Base-by-base conservation (phyloP, 2,797 vertebrate species). In the Pempheris klunzingeri region DNA sequence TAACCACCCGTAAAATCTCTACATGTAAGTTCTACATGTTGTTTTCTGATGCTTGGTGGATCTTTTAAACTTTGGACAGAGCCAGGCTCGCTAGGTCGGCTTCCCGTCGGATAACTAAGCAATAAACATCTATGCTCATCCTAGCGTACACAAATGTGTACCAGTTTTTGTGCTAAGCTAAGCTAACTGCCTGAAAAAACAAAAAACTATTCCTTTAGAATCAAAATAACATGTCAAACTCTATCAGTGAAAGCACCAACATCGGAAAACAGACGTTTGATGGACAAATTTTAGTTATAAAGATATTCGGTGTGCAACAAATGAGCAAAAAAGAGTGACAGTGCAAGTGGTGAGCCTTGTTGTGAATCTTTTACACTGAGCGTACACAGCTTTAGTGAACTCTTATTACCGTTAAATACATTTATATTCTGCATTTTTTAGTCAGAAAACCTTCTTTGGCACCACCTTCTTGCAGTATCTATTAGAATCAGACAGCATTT, bases 271-370 rank as follows among this genome's bases (percentile, higher is more conserved):
- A 49, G n/a, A 36, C 2, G 30, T 18, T 34, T 34, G 22, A 47
- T 2, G 26, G 32, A 26, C 13, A 39, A 34, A 13, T 55, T 63
- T 18, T 57, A 43, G 41, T 15, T 15, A 43, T 30, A 41, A 47
- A 39, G 14, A 5, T 30, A 13, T 41, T 34, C 26, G 15, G 12
- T 47, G n/a, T 63, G 57, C 43, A n/a, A n/a, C n/a, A n/a, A n/a
- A n/a, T n/a, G n/a, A n/a, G n/a, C n/a, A n/a, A n/a, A n/a, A n/a
- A n/a, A n/a, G n/a, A n/a, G n/a, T n/a, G n/a, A n/a, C n/a, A 43
- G 36, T 55, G 68, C 57, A 69, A 49, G 58, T 68, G 49, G 49
- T 65, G 74, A 76, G 46, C 41, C n/a, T n/a, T n/a, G n/a, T n/a
- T n/a, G n/a, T n/a, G n/a, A 1, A 62, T 26, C 20, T 26, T 30